Percentiles rank a stretch among this genome's conserved stretches.
phyloP scores from a whole-genome alignment of 2,888 invertebrate species.

The Aphodius granarius region DNA sequence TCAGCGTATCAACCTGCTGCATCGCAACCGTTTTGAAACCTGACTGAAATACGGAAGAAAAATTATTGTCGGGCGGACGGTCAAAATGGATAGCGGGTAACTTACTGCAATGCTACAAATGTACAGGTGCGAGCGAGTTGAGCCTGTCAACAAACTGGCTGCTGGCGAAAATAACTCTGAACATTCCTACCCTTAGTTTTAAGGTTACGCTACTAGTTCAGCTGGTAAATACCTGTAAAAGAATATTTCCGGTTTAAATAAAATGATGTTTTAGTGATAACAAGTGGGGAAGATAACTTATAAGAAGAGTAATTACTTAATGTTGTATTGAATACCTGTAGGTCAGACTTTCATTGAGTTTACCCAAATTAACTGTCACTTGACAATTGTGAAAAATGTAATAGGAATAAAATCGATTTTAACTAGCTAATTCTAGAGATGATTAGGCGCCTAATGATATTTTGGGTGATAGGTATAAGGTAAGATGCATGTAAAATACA shows the following conservation, averaged over 20 bases:
- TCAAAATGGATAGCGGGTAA: not conserved
- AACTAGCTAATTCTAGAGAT: constrained; percentile 4
- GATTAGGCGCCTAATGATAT: not conserved
- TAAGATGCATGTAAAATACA: not conserved
- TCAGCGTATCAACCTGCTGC: constrained; percentile 63
- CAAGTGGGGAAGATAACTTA: not conserved
- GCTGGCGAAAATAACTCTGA: constrained; percentile 42
- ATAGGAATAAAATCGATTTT: constrained; percentile 4
- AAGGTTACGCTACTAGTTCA: constrained; percentile 19
- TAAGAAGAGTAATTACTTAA: not conserved
- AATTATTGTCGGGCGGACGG: not conserved
- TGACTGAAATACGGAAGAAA: constrained; percentile 20
- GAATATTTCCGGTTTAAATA: constrained; percentile 5
- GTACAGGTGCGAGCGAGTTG: constrained; percentile 18
- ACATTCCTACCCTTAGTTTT: constrained; percentile 44
- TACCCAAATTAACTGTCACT: not conserved
- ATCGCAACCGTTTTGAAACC: constrained; percentile 49
- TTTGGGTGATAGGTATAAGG: not conserved
- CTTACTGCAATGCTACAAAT: constrained; percentile 27
- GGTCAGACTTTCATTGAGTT: not conserved
- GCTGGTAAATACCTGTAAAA: constrained; percentile 21
- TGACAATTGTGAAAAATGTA: constrained; percentile 15
- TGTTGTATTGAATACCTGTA: not conserved
- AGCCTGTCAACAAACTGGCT: constrained; percentile 53
- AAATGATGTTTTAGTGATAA: not conserved